These are phyloP conservation scores for Turritopsis rubra DNA, from an alignment of 30 jellyfish, hydroid and myxozoan genomes.

Conservation along the genomic window DNA sequence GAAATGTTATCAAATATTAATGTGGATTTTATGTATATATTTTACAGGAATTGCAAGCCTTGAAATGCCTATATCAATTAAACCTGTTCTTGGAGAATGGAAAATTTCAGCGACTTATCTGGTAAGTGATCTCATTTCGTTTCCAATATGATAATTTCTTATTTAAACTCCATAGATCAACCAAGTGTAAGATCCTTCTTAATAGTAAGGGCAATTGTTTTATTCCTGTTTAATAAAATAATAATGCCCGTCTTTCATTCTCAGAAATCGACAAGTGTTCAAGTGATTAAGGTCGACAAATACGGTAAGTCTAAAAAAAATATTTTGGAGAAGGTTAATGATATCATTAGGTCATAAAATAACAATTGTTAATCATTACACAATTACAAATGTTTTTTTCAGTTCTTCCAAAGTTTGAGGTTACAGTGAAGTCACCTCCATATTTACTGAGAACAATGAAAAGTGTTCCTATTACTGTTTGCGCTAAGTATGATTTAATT, in stretches of 20 bases:
- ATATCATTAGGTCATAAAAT: background rate
- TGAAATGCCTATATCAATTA: constrained; percentile 16
- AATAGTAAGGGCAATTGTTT: background rate
- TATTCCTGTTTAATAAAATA: background rate
- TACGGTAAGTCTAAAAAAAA: background rate
- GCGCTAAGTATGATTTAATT: constrained; percentile 61
- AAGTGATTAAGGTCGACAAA: background rate
- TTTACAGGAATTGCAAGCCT: background rate
- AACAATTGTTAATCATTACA: background rate
- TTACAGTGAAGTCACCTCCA: constrained; percentile 57
- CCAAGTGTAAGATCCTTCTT: too few relatives aligned
- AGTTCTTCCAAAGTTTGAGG: constrained; percentile 85
- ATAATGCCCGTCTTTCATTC: background rate
- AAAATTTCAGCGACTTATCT: constrained; percentile 20
- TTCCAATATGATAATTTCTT: too few relatives aligned
- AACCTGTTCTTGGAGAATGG: constrained; percentile 25
- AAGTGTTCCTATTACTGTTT: constrained; percentile 37
- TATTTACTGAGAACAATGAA: constrained; percentile 38
- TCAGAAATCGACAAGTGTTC: background rate
- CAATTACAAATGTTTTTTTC: background rate
- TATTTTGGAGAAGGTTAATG: too few relatives aligned
- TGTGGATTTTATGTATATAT: background rate
- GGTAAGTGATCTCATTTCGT: constrained; percentile 30
- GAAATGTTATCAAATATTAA: too few relatives aligned
- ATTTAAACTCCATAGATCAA: too few relatives aligned